Conservation (phyloP, 2,113 vertebrate genomes). For the Anhinga anhinga region DNA sequence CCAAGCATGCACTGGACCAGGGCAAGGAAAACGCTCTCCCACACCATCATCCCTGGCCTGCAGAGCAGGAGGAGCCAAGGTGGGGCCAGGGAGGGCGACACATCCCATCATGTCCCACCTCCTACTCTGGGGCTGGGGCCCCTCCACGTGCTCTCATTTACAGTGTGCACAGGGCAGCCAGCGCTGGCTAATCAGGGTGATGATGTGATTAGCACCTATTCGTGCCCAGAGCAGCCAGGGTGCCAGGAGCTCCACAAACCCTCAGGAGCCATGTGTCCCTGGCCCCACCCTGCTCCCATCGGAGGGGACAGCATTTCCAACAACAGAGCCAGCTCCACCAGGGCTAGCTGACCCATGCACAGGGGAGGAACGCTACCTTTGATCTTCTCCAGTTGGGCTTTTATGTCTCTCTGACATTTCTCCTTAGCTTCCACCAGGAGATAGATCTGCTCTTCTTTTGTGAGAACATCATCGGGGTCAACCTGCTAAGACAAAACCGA, state of each 20-base stretch:
- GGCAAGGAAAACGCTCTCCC: fast-evolving
- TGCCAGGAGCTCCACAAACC: background rate
- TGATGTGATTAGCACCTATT: background rate
- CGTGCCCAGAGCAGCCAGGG: background rate
- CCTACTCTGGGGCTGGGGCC: background rate
- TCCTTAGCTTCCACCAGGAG: constrained; percentile 83
- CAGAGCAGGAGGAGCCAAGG: background rate
- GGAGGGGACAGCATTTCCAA: background rate
- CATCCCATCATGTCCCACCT: background rate
- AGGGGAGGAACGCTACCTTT: constrained; percentile 66
- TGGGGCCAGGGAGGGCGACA: background rate
- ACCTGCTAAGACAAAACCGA: constrained; percentile 66
- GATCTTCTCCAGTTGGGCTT: constrained; percentile 65
- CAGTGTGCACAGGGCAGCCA: background rate
- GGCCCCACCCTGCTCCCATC: fast-evolving
- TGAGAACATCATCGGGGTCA: constrained; percentile 89
- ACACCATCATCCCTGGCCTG: background rate
- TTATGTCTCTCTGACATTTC: constrained; percentile 80
- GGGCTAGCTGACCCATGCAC: background rate
- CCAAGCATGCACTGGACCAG: background rate
- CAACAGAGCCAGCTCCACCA: fast-evolving
- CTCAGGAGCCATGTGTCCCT: background rate
- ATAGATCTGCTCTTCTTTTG: constrained; percentile 89
- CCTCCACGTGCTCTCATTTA: fast-evolving
- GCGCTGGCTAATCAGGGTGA: background rate